Percentiles rank a stretch among this genome's conserved stretches.
Conservation (phyloP, 2,888 invertebrate genomes). For the Ormyrus nitidulus region DNA sequence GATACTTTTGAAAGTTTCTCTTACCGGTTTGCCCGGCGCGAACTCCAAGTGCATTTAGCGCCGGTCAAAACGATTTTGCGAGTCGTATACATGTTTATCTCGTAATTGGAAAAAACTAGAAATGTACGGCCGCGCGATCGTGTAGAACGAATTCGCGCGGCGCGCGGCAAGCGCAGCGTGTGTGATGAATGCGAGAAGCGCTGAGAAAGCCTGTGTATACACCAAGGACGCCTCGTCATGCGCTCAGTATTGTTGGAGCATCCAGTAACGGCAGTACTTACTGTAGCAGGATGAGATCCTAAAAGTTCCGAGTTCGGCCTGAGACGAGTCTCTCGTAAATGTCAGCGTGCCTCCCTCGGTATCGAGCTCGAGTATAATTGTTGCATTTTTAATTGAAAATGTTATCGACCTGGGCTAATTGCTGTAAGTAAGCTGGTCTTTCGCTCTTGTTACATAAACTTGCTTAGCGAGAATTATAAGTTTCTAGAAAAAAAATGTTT, state of each 20-base stretch:
- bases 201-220: constrained; percentile 45
- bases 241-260: constrained; percentile 54
- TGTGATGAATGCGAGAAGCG: constrained; percentile 29
- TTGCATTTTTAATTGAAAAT: constrained; percentile 40
- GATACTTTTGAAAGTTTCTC: neutral
- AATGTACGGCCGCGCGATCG: neutral
- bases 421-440: constrained; percentile 50
- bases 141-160: constrained; percentile 7
- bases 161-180: constrained; percentile 25
- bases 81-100: neutral
- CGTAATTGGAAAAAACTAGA: constrained; percentile 14
- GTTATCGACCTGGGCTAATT: constrained; percentile 43
- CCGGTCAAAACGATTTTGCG: constrained; percentile 10
- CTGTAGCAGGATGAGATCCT: constrained; percentile 28
- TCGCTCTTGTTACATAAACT: no score
- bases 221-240: constrained; percentile 47
- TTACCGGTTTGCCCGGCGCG: neutral
- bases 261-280: constrained; percentile 43
- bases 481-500: no score
- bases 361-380: no score
- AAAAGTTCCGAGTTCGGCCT: neutral
- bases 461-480: no score
- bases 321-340: no score
- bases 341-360: no score
- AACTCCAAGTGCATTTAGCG: neutral